Base-by-base conservation (phyloP, 2,888 invertebrate species). In the Scelioninae gen. 1 region DNA sequence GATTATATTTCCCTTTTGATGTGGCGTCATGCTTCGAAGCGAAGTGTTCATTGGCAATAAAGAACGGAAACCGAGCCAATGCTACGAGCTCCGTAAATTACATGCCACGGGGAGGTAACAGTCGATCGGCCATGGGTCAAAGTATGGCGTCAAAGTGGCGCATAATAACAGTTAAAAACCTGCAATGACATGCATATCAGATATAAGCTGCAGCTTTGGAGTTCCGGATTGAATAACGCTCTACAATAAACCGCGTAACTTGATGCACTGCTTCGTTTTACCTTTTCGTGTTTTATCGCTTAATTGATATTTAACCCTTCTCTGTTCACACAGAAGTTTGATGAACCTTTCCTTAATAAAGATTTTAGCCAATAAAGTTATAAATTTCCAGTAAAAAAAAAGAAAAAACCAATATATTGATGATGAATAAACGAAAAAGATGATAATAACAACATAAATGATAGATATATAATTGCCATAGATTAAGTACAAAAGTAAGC, bases 101-200 rank as follows among this genome's bases (percentile, higher is more conserved):
- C 34, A 34, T 34, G 34, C 75, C 60, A 65, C 43, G 23, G 56
- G 43, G 74, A 74, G 58, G 72, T 32, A 83, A 77, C 75, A 76
- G 82, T 85, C 83, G 72, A 85, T 87, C 83, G 84, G 66, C 34
- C 77, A 31, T 69, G 84, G 84, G 85, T 87, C 86, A 85, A 88
- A 88, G 87, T 86, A 86, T 86, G 82, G 82, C 84, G 85, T 83
- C 82, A 83, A 86, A 85, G 80, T 85, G 76, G 82, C 53, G 84
- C 80, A 82, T 85, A 87, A 87, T 82, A 83, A 84, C 83, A 75
- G 79, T 82, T 77, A 71, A 83, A 81, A 85, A 74, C 82, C 84
- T 76, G 84, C 86, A 88, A 88, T 88, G 88, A 87, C 86, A 88
- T 87, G 88, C 86, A 78, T 87, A 85, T 88, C 87, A 84, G 82